A percentile compares a stretch with the other conserved stretches of the same genome.
Evolutionary conservation across 2,113 vertebrate genomes (phyloP).

Genomic region (Taxidea taxus): DNA sequence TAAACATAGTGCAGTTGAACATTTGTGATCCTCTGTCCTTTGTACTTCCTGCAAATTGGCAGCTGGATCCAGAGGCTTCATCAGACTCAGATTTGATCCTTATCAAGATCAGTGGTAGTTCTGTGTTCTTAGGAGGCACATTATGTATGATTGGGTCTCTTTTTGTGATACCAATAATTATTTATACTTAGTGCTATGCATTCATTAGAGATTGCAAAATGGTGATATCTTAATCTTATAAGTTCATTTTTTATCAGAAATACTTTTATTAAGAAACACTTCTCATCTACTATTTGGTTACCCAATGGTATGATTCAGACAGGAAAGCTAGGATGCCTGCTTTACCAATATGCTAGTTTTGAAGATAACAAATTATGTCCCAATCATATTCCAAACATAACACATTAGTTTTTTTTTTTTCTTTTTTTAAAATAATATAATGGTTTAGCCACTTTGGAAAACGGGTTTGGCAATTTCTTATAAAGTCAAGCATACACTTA

Average conservation of each 20-base stretch:
- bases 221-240: background rate
- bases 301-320: background rate
- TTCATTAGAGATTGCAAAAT: background rate
- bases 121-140: background rate
- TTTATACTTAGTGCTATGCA: background rate
- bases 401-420: rapidly evolving
- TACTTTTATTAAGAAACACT: background rate
- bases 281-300: background rate
- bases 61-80: background rate
- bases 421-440: background rate
- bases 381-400: background rate
- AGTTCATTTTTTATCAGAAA: background rate
- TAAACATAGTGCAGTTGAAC: too few species aligned
- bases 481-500: background rate
- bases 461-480: background rate
- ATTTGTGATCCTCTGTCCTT: background rate
- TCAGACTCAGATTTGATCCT: background rate
- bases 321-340: background rate
- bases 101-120: background rate
- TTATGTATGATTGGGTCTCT: background rate
- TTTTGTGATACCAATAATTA: background rate
- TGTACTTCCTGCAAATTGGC: background rate
- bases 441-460: background rate
- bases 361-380: background rate
- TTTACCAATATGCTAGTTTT: background rate